Percentiles rank a stretch among this genome's conserved stretches.
These are phyloP conservation scores for Hoplodrina ambigua DNA, from an alignment of 2,888 invertebrate species.

Conservation along the genomic window DNA sequence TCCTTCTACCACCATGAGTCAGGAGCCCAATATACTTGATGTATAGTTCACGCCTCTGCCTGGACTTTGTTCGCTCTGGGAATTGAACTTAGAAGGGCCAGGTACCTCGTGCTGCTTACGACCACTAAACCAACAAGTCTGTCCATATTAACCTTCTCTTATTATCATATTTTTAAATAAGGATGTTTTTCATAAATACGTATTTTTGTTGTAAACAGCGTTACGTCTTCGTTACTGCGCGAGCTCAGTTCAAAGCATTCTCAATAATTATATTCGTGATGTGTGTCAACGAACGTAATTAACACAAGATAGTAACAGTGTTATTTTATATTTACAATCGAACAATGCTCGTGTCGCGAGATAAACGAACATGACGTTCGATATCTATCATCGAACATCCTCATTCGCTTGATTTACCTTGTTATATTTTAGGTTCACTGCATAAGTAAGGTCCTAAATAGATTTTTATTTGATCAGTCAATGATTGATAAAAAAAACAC, in stretches of 20 bases:
- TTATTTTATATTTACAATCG: background rate
- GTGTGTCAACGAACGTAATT: constrained; percentile 37
- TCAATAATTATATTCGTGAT: constrained; percentile 8
- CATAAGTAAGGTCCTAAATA: too few species aligned
- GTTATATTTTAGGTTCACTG: background rate
- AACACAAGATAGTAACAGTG: constrained; percentile 19
- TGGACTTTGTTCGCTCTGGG: background rate
- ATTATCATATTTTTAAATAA: too few species aligned
- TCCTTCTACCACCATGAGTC: too few species aligned
- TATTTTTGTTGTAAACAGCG: background rate
- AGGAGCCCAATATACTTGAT: too few species aligned
- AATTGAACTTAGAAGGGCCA: background rate
- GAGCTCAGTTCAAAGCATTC: background rate
- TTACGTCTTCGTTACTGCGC: background rate
- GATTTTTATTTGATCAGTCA: background rate
- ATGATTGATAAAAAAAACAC: too few species aligned
- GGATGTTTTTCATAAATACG: too few species aligned
- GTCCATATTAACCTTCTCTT: too few species aligned
- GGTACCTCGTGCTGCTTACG: too few species aligned
- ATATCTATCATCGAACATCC: background rate
- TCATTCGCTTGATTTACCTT: constrained; percentile 3
- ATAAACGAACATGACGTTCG: background rate
- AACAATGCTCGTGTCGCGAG: constrained; percentile 15
- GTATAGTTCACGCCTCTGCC: too few species aligned
- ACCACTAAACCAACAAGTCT: too few species aligned